Percentiles rank a stretch among this genome's conserved stretches.
These are phyloP conservation scores for Diploscapter pachys DNA, from an alignment of 1,140 invertebrate genomes.

Conservation along the genomic window DNA sequence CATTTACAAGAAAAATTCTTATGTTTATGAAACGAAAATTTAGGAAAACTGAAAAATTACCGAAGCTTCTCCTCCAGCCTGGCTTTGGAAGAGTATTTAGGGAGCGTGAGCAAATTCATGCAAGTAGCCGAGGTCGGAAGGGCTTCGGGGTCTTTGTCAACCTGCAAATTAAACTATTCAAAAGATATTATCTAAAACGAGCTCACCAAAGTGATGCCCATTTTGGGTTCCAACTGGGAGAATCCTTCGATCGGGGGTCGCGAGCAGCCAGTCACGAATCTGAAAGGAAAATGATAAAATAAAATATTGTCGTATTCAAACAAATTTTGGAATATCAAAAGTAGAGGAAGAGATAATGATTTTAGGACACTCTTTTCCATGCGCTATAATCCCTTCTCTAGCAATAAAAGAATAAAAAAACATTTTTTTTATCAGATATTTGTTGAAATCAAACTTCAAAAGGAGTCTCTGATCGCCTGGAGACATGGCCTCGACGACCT, in stretches of 20 bases:
- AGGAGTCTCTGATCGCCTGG: conserved; percentile 14
- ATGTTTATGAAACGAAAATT: too few relatives aligned
- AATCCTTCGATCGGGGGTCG: conserved; percentile 30
- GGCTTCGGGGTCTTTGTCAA: neutral
- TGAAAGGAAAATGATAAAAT: conserved; percentile 5
- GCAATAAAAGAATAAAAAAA: neutral
- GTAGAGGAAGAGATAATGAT: neutral
- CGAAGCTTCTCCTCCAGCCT: conserved; percentile 17
- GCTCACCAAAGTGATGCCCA: neutral
- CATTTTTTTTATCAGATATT: neutral
- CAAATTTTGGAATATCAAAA: neutral
- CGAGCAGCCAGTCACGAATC: conserved; percentile 32
- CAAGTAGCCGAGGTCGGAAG: conserved; percentile 32
- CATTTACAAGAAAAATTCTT: too few relatives aligned
- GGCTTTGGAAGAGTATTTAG: conserved; percentile 1
- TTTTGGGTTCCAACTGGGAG: conserved; percentile 9
- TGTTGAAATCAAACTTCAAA: conserved; percentile 18
- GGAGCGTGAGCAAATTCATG: conserved; percentile 32
- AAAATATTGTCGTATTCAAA: neutral
- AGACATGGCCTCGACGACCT: conserved; percentile 7
- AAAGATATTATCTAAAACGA: too few relatives aligned
- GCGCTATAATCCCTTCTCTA: too few relatives aligned
- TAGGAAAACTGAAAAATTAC: neutral
- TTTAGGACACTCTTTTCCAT: neutral
- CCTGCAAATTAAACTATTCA: neutral